Conservation (phyloP, 2,888 invertebrate genomes). For the Agrochola circellaris region DNA sequence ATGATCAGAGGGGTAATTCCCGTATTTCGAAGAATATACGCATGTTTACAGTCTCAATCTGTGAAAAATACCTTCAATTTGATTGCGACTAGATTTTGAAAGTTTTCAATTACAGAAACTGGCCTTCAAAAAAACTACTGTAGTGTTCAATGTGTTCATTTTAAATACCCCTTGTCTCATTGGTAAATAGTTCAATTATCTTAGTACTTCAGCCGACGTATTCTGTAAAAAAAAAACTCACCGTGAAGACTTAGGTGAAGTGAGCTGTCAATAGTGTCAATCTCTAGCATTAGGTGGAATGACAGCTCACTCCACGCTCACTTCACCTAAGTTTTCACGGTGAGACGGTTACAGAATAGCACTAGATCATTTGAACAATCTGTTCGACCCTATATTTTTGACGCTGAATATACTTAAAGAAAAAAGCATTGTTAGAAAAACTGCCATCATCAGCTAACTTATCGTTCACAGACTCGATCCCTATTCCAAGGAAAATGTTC, state of each 20-base stretch:
- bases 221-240: too few species aligned
- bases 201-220: too few species aligned
- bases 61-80: background rate
- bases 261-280: too few species aligned
- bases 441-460: background rate
- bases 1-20: background rate
- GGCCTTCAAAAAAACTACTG: background rate
- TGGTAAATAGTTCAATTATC: background rate
- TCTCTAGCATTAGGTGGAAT: too few species aligned
- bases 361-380: too few species aligned
- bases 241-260: too few species aligned
- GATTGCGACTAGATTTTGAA: background rate
- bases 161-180: background rate
- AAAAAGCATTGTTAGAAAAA: constrained; percentile 2
- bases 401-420: too few species aligned
- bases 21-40: background rate
- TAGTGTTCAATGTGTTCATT: background rate
- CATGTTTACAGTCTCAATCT: background rate
- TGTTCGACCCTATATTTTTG: background rate
- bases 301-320: too few species aligned
- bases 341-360: too few species aligned
- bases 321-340: too few species aligned
- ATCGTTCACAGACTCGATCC: constrained; percentile 11
- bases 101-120: too few species aligned
- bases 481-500: constrained; percentile 8